Evolutionary conservation across 2,888 invertebrate species (phyloP).

Genomic region (Lottia scabra): DNA sequence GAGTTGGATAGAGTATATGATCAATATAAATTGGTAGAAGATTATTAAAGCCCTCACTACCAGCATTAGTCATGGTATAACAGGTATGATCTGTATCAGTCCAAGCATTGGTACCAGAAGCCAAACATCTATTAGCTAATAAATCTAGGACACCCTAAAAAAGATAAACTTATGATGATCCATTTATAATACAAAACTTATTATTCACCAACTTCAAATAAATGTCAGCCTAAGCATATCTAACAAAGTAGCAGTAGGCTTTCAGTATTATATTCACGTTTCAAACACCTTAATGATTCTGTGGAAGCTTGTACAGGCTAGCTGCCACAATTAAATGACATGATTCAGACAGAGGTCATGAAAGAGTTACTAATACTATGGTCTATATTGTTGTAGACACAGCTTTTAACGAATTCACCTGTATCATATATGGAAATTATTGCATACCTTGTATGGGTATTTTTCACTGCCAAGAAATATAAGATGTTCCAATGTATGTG

Average conservation of each 20-base stretch:
- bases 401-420: background rate
- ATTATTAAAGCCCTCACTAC: conserved; percentile 86
- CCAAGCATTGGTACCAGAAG: conserved; percentile 93
- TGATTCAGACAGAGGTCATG: no score
- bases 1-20: conserved; percentile 86
- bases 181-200: background rate
- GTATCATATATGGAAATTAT: background rate
- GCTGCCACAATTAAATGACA: no score
- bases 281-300: no score
- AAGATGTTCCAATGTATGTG: conserved; percentile 92
- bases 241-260: no score
- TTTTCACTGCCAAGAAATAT: conserved; percentile 90
- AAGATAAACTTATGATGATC: conserved; percentile 74
- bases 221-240: no score
- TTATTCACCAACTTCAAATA: background rate
- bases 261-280: no score
- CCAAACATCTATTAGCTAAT: conserved; percentile 88
- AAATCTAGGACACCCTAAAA: conserved; percentile 86
- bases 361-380: background rate
- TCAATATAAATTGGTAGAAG: conserved; percentile 92
- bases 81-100: conserved; percentile 88
- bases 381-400: background rate
- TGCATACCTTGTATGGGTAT: conserved; percentile 82
- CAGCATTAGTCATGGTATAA: conserved; percentile 90
- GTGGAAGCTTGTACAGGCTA: no score